phyloP scores from a whole-genome alignment of 2,888 invertebrate species.

The Esperia sulphurella region DNA sequence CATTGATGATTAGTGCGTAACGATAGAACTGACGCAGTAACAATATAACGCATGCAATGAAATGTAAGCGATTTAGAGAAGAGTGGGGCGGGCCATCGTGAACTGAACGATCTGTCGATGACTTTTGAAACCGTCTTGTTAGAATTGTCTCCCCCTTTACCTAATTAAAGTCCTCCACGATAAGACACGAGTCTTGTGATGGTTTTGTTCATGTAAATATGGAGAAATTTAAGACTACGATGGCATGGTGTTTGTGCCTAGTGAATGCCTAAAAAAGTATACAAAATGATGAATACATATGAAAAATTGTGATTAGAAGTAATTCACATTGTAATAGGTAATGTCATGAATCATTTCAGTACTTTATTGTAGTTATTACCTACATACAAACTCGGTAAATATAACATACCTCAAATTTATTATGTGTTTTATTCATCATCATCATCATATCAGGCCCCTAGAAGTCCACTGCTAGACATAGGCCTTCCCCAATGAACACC shows the following conservation, averaged over 20 bases:
- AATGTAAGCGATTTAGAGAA: too few species aligned
- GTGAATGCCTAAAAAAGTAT: conserved; percentile 72
- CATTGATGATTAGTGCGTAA: too few species aligned
- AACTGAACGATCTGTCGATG: too few species aligned
- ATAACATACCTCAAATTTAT: conserved; percentile 75
- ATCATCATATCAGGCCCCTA: too few species aligned
- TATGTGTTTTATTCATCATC: conserved; percentile 43
- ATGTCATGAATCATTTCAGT: conserved; percentile 74
- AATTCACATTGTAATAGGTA: conserved; percentile 66
- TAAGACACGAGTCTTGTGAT: conserved; percentile 24
- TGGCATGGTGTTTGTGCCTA: conserved; percentile 66
- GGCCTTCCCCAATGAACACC: too few species aligned
- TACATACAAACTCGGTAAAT: conserved; percentile 79
- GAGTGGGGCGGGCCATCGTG: too few species aligned
- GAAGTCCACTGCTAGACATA: too few species aligned
- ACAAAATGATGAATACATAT: conserved; percentile 74
- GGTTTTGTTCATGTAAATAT: conserved; percentile 61
- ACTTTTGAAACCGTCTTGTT: too few species aligned
- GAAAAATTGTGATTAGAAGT: conserved; percentile 73
- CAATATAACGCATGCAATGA: too few species aligned
- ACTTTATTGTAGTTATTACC: conserved; percentile 77
- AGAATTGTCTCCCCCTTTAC: conserved; percentile 15
- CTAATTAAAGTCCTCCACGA: conserved; percentile 26
- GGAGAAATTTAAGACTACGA: conserved; percentile 74
- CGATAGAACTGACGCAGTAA: too few species aligned